Evolutionary conservation across 2,113 vertebrate species (phyloP).

Genomic region (Melanocharis versteri): DNA sequence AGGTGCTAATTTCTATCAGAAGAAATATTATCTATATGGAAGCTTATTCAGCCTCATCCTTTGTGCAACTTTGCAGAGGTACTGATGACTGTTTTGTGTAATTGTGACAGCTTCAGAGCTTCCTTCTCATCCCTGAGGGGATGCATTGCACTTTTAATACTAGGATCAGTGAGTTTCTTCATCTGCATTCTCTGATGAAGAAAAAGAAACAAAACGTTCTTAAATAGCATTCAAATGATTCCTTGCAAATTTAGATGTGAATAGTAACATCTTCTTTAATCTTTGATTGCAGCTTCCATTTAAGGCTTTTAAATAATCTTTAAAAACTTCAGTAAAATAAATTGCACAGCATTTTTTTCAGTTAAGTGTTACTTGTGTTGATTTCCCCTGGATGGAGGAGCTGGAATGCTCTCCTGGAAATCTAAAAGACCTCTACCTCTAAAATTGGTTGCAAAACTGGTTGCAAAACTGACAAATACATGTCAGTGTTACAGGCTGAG

Average conservation of each 20-base stretch:
- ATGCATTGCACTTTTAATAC: not conserved
- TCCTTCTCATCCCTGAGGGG: not conserved
- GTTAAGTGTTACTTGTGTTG: not conserved
- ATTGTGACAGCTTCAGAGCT: not conserved
- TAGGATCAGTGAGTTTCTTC: not conserved
- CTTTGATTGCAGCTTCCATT: not conserved
- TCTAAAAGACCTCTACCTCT: not conserved
- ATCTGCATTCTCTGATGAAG: not conserved
- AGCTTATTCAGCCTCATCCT: not conserved
- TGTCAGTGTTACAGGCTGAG: not conserved
- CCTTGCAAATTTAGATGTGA: not conserved
- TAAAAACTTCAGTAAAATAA: not conserved
- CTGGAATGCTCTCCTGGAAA: not conserved
- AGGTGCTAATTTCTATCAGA: slow-evolving; percentile 1
- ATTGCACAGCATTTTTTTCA: not conserved
- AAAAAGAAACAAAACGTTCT: not conserved
- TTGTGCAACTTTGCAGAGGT: not conserved
- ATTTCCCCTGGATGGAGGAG: not conserved
- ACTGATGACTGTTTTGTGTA: not conserved
- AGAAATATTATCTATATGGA: slow-evolving; percentile 6
- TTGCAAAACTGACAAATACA: not conserved
- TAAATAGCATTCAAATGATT: not conserved
- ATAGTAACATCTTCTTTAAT: not conserved
- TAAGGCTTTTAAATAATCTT: not conserved
- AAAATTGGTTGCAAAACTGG: not conserved